Base-by-base conservation (phyloP, 2,113 vertebrate species). In the Capreolus pygargus region DNA sequence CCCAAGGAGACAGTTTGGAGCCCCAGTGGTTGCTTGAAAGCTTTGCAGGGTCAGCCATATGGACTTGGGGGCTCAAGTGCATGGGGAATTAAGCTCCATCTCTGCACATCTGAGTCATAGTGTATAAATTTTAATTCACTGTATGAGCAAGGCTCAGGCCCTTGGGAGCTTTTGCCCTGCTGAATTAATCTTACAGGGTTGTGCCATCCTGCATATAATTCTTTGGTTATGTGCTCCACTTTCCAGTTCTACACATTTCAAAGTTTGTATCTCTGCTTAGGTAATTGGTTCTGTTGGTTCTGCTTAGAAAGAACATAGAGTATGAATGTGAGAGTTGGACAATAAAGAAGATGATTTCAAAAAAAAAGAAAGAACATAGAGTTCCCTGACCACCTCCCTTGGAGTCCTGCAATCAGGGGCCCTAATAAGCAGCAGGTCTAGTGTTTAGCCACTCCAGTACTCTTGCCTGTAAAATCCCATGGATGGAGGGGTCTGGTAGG, bases 101-200 rank as follows among this genome's bases (percentile, higher is more conserved):
- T 96, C 82, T 96, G 78, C 27, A 93, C 21, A 11, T 74, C 52
- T 78, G 89, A 82, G 89, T 91, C 83, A 58, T 50, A 82, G 43
- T 67, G 52, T 58, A n/a, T 39, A 86, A 30, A 58, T 91, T 97
- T 93, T 89, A 95, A 92, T 98, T 95, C 93, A 55, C 78, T 64
- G 25, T 86, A 70, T 86, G 94, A 97, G n/a, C n/a, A 84, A 95
- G 86, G 79, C 45, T 96, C 76, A 84, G 92, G 79, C 74, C 94
- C 79, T 89, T 88, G 76, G 97, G 86, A 94, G 86, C 83, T 70
- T 97, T 95, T 74, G 57, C 86, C 64, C 85, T 86, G 86, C 39
- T 97, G 97, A 96, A 91, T 97, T 97, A 86, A 83, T 97, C 95
- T 94, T 70, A 25, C 0, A 43, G 79, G 57, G 61, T 95, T 15